Evolutionary conservation across 1,140 invertebrate species (phyloP).

Genomic region (Steinernema feltiae): DNA sequence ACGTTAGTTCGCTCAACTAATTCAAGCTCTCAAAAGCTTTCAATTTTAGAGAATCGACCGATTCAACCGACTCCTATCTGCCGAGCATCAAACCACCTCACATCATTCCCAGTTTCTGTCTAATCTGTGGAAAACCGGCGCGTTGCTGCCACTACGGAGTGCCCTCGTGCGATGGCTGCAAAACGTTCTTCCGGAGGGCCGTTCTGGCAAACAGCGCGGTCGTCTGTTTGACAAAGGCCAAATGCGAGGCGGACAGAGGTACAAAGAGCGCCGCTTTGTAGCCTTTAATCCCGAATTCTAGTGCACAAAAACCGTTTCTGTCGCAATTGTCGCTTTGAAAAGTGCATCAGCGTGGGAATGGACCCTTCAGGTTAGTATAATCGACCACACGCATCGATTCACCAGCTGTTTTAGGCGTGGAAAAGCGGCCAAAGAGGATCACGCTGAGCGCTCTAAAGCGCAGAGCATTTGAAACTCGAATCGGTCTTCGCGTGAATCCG

Average conservation of each 20-base stretch:
- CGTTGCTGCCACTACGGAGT: conserved; percentile 89
- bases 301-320: not conserved
- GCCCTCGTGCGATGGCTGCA: conserved; percentile 83
- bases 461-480: too few species aligned
- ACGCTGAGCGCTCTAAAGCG: not conserved
- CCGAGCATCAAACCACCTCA: not conserved
- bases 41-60: not conserved
- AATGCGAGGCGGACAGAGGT: not conserved
- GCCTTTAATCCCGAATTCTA: conserved; percentile 81
- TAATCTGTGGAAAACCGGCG: conserved; percentile 60
- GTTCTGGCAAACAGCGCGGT: conserved; percentile 90
- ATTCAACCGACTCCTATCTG: not conserved
- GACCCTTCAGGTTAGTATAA: not conserved
- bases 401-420: too few species aligned
- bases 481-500: too few species aligned
- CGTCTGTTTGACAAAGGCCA: conserved; percentile 73
- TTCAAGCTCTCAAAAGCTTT: not conserved
- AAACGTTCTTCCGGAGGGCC: conserved; percentile 85
- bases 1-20: not conserved
- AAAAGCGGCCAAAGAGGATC: not conserved
- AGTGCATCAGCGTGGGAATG: not conserved
- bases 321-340: not conserved
- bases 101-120: not conserved
- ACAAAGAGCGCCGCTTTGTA: conserved; percentile 47
- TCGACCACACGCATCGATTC: too few species aligned